Percentiles rank a stretch among this genome's conserved stretches.
Conservation (phyloP, 2,113 vertebrate genomes). For the Equus quagga region DNA sequence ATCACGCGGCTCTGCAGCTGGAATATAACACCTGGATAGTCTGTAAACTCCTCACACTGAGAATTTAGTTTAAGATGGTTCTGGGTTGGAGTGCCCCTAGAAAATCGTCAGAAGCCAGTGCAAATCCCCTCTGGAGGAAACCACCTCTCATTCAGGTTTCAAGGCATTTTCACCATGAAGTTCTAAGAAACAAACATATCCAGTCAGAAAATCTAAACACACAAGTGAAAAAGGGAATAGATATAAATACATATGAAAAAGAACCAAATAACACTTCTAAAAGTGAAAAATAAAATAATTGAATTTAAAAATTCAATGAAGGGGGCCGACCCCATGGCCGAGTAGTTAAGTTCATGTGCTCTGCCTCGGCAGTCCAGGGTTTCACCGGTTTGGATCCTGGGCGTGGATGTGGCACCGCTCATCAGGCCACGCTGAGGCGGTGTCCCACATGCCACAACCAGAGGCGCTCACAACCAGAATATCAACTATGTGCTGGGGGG, state of each 20-base stretch:
- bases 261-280: background rate
- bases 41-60: background rate
- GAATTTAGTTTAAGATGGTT: background rate
- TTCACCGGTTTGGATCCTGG: too few species aligned
- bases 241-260: background rate
- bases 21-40: background rate
- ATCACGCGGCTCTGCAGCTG: background rate
- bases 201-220: background rate
- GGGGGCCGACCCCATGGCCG: background rate
- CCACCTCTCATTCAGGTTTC: background rate
- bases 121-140: background rate
- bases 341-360: too few species aligned
- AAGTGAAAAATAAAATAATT: background rate
- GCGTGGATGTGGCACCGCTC: too few species aligned
- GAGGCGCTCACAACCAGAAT: too few species aligned
- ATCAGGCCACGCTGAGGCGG: too few species aligned
- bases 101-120: background rate
- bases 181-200: background rate
- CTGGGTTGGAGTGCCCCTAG: background rate
- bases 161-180: background rate
- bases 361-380: too few species aligned
- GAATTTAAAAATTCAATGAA: background rate
- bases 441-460: too few species aligned
- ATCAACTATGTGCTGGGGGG: too few species aligned
- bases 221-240: background rate